Percentiles rank a stretch among this genome's conserved stretches.
phyloP scores from a whole-genome alignment of 2,797 vertebrate species.

The Parauchenoglanis punctatus region DNA sequence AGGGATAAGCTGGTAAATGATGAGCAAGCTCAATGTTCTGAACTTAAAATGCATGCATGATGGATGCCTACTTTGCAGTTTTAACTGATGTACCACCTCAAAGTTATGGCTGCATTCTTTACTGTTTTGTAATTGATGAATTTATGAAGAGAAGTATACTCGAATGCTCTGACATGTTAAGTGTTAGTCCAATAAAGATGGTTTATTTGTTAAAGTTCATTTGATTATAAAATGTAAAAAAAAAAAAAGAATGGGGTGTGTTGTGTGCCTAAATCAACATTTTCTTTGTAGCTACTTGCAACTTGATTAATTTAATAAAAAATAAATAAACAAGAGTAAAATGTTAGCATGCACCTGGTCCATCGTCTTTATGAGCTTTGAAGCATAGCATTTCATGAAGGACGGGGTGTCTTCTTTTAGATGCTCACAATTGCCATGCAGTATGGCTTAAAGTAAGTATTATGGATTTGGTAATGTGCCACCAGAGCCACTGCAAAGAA shows the following conservation, averaged over 20 bases:
- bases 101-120: not conserved
- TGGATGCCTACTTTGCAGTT: not conserved
- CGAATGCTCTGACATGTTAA: not conserved
- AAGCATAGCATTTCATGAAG: not conserved
- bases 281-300: not conserved
- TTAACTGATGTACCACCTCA: not conserved
- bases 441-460: conserved; percentile 13
- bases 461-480: conserved; percentile 43
- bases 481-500: conserved; percentile 33
- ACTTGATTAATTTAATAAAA: not conserved
- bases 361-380: not conserved
- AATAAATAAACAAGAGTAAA: not conserved
- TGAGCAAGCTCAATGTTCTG: not conserved
- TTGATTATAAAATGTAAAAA: not conserved
- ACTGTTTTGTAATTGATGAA: not conserved
- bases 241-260: not conserved
- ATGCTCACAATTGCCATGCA: conserved; percentile 8
- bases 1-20: conserved; percentile 17
- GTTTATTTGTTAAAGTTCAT: not conserved
- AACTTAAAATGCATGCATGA: conserved; percentile 8
- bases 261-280: not conserved
- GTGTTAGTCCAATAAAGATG: not conserved
- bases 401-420: conserved; percentile 11
- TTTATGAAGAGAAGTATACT: not conserved
- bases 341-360: not conserved